Evolutionary conservation across 2,113 vertebrate genomes (phyloP).

Genomic region (Apteryx mantelli): DNA sequence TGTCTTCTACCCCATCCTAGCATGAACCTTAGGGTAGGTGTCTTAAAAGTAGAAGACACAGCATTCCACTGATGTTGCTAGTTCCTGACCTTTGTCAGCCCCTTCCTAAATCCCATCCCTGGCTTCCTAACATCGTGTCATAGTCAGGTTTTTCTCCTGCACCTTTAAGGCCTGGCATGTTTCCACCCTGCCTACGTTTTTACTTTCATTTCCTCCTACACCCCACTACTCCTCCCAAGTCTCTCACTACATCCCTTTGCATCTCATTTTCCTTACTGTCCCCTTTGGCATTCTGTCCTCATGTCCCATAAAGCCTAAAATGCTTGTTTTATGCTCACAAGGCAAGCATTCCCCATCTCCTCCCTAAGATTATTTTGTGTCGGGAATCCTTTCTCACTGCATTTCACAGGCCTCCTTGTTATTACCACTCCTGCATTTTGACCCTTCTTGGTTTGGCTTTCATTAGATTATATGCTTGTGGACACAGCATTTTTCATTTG

Average conservation of each 20-base stretch:
- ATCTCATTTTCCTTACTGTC: background rate
- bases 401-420: background rate
- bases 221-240: background rate
- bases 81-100: background rate
- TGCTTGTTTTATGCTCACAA: background rate
- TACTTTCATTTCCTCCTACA: conserved; percentile 23
- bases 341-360: background rate
- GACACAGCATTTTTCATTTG: background rate
- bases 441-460: background rate
- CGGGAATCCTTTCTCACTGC: background rate
- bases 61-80: background rate
- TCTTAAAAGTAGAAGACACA: background rate
- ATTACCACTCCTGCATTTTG: background rate
- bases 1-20: background rate
- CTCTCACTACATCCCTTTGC: background rate
- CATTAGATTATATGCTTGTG: background rate
- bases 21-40: background rate
- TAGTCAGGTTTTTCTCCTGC: background rate
- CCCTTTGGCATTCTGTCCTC: background rate
- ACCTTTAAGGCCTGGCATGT: background rate
- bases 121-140: background rate
- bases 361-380: background rate
- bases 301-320: background rate
- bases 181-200: conserved; percentile 20
- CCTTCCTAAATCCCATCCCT: background rate